Conservation (phyloP, 1,140 invertebrate genomes). For the Euura lappo region DNA sequence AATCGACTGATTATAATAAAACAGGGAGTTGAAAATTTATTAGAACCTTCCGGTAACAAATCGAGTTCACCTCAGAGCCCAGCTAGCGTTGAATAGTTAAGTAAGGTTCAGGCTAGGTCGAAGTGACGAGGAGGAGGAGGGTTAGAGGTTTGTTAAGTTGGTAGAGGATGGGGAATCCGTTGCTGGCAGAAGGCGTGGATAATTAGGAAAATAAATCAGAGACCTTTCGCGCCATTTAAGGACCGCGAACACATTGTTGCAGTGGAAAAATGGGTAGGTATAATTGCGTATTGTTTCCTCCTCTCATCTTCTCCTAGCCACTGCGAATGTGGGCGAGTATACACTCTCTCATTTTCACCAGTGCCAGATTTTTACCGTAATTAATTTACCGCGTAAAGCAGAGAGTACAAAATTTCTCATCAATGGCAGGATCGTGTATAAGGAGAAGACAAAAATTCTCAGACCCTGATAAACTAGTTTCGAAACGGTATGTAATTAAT, state of each 20-base stretch:
- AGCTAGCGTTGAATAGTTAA: background rate
- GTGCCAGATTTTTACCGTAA: too few species aligned
- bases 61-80: background rate
- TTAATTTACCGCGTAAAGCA: background rate
- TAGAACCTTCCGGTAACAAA: background rate
- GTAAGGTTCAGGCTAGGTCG: background rate
- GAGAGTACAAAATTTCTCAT: too few species aligned
- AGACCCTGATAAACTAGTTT: too few species aligned
- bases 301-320: constrained; percentile 6
- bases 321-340: background rate
- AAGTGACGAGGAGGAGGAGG: constrained; percentile 8
- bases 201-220: constrained; percentile 13
- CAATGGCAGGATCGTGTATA: too few species aligned
- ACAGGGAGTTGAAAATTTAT: too few species aligned
- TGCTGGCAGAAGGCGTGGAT: background rate
- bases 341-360: too few species aligned
- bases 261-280: background rate
- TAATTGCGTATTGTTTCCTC: constrained; percentile 10
- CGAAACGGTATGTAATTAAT: too few species aligned
- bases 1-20: too few species aligned
- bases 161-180: constrained; percentile 8
- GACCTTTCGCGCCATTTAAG: background rate
- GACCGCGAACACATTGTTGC: background rate
- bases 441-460: too few species aligned
- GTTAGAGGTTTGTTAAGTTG: constrained; percentile 18